These are phyloP conservation scores for Branchipolynoe longqiensis DNA, from an alignment of 2,888 invertebrate genomes.

Conservation along the genomic window DNA sequence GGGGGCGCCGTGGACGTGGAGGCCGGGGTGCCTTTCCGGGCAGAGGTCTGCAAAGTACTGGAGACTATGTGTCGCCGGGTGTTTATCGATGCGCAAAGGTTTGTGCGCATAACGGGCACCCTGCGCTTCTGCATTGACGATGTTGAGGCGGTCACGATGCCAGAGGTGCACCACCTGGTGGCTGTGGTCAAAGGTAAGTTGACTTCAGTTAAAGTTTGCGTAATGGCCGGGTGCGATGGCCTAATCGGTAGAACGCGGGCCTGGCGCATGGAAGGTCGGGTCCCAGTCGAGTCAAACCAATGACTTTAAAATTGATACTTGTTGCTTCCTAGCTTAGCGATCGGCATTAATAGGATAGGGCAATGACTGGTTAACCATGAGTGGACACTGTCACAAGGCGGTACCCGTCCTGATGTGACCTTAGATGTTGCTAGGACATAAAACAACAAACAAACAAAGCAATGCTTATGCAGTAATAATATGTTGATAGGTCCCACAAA, in stretches of 20 bases:
- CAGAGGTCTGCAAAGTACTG: conserved; percentile 6
- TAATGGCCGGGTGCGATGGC: too few relatives aligned
- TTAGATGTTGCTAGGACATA: not conserved
- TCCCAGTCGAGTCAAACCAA: not conserved
- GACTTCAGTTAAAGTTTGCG: not conserved
- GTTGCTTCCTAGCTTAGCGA: too few relatives aligned
- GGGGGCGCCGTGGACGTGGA: not conserved
- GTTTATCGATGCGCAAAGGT: conserved; percentile 3
- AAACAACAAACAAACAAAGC: not conserved
- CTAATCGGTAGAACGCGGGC: too few relatives aligned
- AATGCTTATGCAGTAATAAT: not conserved
- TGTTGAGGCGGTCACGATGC: not conserved
- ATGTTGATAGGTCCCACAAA: not conserved
- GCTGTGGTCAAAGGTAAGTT: not conserved
- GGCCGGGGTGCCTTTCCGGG: not conserved
- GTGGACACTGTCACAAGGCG: too few relatives aligned
- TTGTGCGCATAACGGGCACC: conserved; percentile 10
- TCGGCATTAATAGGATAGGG: too few relatives aligned
- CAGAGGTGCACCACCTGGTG: not conserved
- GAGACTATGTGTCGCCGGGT: conserved; percentile 14
- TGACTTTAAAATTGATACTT: not conserved
- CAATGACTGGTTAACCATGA: too few relatives aligned
- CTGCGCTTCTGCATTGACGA: conserved; percentile 16
- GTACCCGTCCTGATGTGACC: not conserved
- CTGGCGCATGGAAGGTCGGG: too few relatives aligned